Evolutionary conservation across 2,888 invertebrate genomes (phyloP).

Genomic region (Steinernema scapterisci): DNA sequence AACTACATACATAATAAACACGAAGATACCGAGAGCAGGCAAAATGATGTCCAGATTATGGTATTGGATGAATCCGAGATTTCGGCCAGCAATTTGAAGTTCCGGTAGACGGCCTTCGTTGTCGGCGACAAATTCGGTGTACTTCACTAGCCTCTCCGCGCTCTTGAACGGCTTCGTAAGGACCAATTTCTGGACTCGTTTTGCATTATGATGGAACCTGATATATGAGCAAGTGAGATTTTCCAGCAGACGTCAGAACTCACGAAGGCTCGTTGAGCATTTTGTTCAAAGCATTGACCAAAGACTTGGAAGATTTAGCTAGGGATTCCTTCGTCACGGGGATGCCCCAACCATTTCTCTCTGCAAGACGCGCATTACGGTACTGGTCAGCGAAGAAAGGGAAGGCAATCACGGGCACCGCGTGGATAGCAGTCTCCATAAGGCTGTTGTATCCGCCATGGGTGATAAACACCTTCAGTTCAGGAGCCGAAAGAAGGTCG

Average conservation of each 20-base stretch:
- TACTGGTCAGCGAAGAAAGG: slow-evolving; percentile 37
- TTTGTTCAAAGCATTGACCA: background rate
- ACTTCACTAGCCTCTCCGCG: slow-evolving; percentile 19
- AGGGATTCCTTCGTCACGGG: slow-evolving; percentile 34
- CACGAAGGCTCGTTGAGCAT: background rate
- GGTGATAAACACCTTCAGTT: slow-evolving; percentile 34
- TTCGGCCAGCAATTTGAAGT: slow-evolving; percentile 32
- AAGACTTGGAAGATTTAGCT: background rate
- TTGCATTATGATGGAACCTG: slow-evolving; percentile 1
- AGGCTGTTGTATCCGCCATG: slow-evolving; percentile 38
- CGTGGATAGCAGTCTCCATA: slow-evolving; percentile 36
- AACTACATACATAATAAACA: background rate
- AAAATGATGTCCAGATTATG: slow-evolving; percentile 33
- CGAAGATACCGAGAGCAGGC: background rate
- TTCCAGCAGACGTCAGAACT: background rate
- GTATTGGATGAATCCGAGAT: slow-evolving; percentile 22
- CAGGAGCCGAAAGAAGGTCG: slow-evolving; percentile 18
- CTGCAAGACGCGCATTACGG: slow-evolving; percentile 34
- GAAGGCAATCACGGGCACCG: slow-evolving; percentile 35
- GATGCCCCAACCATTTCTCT: slow-evolving; percentile 39
- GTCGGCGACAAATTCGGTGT: slow-evolving; percentile 23
- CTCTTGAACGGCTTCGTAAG: slow-evolving; percentile 23
- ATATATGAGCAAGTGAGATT: background rate
- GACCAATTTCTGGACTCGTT: slow-evolving; percentile 14
- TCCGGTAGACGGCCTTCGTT: slow-evolving; percentile 33